A percentile compares a stretch with the other conserved stretches of the same genome.
phyloP scores from a whole-genome alignment of 2,888 invertebrate genomes.

The Endomychus coccineus region DNA sequence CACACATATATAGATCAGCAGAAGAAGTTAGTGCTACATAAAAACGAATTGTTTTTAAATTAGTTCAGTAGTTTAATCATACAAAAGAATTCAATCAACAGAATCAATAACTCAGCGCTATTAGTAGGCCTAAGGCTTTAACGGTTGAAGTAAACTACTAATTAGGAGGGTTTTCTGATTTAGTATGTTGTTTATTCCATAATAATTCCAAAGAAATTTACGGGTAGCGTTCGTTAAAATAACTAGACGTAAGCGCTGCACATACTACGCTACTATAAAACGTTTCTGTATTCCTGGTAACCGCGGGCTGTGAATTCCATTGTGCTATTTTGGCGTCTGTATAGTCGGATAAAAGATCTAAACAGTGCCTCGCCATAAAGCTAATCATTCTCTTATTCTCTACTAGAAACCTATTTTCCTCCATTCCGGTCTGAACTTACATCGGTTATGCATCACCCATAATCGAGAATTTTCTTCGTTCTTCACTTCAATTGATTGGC shows the following conservation, averaged over 20 bases:
- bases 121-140: conserved; percentile 12
- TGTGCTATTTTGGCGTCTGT: conserved; percentile 8
- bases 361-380: neutral
- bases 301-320: conserved; percentile 8
- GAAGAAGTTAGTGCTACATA: no score
- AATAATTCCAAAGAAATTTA: conserved; percentile 16
- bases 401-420: no score
- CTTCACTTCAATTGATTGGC: no score
- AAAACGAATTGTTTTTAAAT: no score
- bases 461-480: no score
- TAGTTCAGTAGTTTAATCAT: conserved; percentile 14
- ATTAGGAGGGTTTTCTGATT: conserved; percentile 16
- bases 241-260: conserved; percentile 15
- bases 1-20: no score
- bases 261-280: conserved; percentile 16
- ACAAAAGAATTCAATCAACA: conserved; percentile 10
- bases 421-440: no score
- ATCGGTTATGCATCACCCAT: no score
- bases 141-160: conserved; percentile 14
- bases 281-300: conserved; percentile 13
- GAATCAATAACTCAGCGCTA: conserved; percentile 12
- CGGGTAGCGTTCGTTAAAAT: conserved; percentile 17
- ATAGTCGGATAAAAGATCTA: conserved; percentile 1
- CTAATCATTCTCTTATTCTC: no score
- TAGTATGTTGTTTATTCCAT: conserved; percentile 15